A percentile compares a stretch with the other conserved stretches of the same genome.
Evolutionary conservation across 2,888 invertebrate species (phyloP).

Genomic region (Chrysolina americana): DNA sequence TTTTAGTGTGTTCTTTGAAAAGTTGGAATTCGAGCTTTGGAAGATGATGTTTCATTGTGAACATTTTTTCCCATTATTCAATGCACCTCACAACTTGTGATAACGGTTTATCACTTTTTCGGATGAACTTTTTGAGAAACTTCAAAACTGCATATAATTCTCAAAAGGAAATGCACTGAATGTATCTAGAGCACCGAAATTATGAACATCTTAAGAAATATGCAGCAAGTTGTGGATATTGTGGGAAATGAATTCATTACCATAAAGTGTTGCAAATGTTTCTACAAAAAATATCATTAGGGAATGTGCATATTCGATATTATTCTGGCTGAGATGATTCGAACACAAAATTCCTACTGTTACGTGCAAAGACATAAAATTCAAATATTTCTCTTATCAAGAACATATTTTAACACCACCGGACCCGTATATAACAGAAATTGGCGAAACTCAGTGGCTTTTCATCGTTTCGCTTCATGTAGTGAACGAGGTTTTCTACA

Average conservation of each 20-base stretch:
- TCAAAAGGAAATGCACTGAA: conserved; percentile 52
- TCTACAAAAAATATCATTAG: conserved; percentile 27
- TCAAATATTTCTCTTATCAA: conserved; percentile 28
- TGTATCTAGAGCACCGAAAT: conserved; percentile 46
- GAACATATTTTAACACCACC: conserved; percentile 26
- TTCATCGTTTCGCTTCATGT: conserved; percentile 25
- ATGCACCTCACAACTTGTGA: conserved; percentile 10
- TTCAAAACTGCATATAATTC: conserved; percentile 49
- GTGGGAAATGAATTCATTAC: conserved; percentile 26
- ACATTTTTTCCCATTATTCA: conserved; percentile 13
- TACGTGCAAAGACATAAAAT: conserved; percentile 35
- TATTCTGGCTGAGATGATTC: conserved; percentile 4
- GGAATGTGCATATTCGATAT: conserved; percentile 23
- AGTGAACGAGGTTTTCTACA: conserved; percentile 30
- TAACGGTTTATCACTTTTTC: conserved; percentile 15
- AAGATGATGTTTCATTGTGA: background rate
- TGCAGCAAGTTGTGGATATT: conserved; percentile 41
- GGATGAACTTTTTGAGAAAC: conserved; percentile 38
- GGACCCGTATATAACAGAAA: conserved; percentile 34
- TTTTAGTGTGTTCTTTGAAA: conserved; percentile 23
- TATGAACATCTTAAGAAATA: conserved; percentile 46
- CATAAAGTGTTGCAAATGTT: conserved; percentile 20
- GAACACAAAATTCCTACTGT: conserved; percentile 37
- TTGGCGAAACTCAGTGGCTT: conserved; percentile 33
- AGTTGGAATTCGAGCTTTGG: conserved; percentile 2